Conservation (phyloP, 1,140 invertebrate species). For the Drosophila bocqueti region DNA sequence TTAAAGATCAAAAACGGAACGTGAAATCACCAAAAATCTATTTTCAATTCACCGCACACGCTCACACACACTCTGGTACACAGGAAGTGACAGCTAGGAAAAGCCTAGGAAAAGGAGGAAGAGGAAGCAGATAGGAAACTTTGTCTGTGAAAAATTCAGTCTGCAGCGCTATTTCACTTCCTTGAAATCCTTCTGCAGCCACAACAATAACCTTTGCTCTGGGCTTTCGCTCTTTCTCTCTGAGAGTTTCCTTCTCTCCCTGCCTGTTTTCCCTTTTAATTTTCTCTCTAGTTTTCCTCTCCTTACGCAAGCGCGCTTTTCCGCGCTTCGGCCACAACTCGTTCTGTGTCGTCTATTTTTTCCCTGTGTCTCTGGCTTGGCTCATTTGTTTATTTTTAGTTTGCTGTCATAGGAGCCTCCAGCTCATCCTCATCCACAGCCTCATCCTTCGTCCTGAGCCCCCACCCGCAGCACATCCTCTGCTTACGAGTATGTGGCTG, state of each 20-base stretch:
- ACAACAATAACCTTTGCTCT: conserved; percentile 43
- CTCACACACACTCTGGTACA: conserved; percentile 25
- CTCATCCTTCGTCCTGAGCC: conserved; percentile 4
- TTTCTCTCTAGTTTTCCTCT: conserved; percentile 24
- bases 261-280: conserved; percentile 2
- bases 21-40: not conserved
- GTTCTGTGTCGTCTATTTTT: conserved; percentile 30
- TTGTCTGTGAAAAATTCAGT: conserved; percentile 71
- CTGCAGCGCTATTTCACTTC: conserved; percentile 82
- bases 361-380: conserved; percentile 48
- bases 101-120: conserved; percentile 20
- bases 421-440: conserved; percentile 3
- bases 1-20: conserved; percentile 25
- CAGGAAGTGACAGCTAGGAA: conserved; percentile 68
- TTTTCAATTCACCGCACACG: conserved; percentile 19
- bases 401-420: conserved; percentile 64
- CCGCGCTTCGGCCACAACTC: conserved; percentile 27
- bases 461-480: conserved; percentile 1
- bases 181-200: conserved; percentile 75
- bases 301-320: conserved; percentile 45
- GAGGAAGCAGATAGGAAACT: conserved; percentile 47
- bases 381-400: conserved; percentile 83
- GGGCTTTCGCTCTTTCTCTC: conserved; percentile 4
- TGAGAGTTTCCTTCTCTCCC: conserved; percentile 4
- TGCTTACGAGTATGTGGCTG: conserved; percentile 31